A percentile compares a stretch with the other conserved stretches of the same genome.
These are phyloP conservation scores for Coenonympha arcania DNA, from an alignment of 2,888 invertebrate species.

Conservation along the genomic window DNA sequence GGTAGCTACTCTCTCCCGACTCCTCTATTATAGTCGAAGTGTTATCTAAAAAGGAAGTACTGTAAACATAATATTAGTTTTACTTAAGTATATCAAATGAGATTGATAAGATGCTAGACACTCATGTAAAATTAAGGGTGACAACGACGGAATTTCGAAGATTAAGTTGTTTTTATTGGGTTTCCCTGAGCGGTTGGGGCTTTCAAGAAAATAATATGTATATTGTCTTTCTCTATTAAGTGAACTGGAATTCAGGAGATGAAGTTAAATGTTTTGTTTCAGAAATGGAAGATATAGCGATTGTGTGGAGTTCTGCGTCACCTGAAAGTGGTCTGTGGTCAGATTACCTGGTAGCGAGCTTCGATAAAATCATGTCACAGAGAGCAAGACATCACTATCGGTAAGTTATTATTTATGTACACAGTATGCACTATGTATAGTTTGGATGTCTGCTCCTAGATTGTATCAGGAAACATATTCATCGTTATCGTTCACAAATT, in stretches of 20 bases:
- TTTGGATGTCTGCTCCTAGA: no score
- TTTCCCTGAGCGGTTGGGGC: no score
- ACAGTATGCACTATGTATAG: no score
- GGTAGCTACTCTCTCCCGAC: constrained; percentile 2
- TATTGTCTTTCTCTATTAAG: no score
- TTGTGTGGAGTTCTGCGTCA: constrained; percentile 84
- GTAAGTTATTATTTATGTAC: constrained; percentile 48
- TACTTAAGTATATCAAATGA: constrained; percentile 26
- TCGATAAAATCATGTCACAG: constrained; percentile 88
- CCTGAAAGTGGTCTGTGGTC: constrained; percentile 86
- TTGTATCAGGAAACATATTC: no score
- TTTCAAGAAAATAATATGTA: no score
- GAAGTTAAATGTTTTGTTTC: constrained; percentile 34
- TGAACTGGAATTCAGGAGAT: neutral
- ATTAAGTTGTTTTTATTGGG: no score
- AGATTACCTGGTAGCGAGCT: constrained; percentile 85
- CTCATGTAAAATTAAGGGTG: neutral
- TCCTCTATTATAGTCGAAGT: constrained; percentile 19
- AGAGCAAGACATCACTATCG: constrained; percentile 86
- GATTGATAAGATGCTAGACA: constrained; percentile 27
- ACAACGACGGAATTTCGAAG: no score
- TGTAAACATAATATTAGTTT: constrained; percentile 15
- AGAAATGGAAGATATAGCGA: constrained; percentile 87
- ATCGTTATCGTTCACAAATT: no score
- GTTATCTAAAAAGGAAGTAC: constrained; percentile 31